Evolutionary conservation across 2,888 invertebrate species (phyloP).

Genomic region (Nomada fabriciana): DNA sequence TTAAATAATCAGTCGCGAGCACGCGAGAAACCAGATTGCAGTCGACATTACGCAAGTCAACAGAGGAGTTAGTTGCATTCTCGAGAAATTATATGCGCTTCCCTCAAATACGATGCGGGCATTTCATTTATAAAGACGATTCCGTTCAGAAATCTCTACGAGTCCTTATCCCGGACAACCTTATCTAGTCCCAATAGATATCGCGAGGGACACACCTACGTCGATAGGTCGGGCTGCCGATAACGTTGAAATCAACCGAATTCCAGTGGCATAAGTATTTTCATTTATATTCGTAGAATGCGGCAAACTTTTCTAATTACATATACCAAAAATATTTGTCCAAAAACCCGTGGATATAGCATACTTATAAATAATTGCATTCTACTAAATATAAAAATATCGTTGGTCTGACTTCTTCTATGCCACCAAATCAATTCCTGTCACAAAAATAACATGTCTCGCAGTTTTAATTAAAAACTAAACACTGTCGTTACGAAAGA

Average conservation of each 20-base stretch:
- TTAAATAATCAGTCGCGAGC: conserved; percentile 58
- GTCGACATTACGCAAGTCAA: conserved; percentile 56
- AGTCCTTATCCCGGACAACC: conserved; percentile 5
- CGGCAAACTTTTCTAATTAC: too few species aligned
- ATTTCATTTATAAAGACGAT: not conserved
- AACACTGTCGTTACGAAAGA: too few species aligned
- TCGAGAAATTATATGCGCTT: not conserved
- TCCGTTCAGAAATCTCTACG: conserved; percentile 20
- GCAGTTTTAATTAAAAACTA: too few species aligned
- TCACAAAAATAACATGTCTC: too few species aligned
- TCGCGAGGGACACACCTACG: conserved; percentile 68
- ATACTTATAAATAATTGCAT: too few species aligned
- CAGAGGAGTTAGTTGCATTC: conserved; percentile 6
- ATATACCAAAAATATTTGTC: too few species aligned
- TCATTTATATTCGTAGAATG: too few species aligned
- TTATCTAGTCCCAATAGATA: conserved; percentile 77
- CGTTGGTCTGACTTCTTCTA: too few species aligned
- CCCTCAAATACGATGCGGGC: not conserved
- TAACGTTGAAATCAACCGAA: conserved; percentile 29
- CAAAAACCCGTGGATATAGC: too few species aligned
- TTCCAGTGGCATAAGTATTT: not conserved
- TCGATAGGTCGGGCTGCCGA: conserved; percentile 21
- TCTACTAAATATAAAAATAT: too few species aligned
- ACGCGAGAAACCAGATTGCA: conserved; percentile 41
- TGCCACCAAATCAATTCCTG: too few species aligned